Evolutionary conservation across 1,140 invertebrate genomes (phyloP).

Genomic region (Drosophila pandora): DNA sequence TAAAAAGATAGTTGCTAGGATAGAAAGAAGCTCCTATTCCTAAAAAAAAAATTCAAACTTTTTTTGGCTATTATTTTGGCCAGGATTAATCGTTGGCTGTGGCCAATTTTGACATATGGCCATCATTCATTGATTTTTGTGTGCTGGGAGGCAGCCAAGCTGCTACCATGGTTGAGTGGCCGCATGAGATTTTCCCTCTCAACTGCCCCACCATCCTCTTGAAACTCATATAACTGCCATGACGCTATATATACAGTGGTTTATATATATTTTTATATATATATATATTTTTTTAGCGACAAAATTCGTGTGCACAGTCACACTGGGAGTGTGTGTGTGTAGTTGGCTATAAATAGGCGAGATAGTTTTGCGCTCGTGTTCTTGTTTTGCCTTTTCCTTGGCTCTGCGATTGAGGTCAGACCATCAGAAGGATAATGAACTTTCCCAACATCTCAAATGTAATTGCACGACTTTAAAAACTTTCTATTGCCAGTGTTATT

Average conservation of each 20-base stretch:
- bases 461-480: slow-evolving; percentile 66
- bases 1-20: background rate
- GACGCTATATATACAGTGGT: background rate
- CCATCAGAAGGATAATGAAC: slow-evolving; percentile 74
- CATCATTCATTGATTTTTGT: slow-evolving; percentile 61
- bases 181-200: slow-evolving; percentile 24
- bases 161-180: slow-evolving; percentile 38
- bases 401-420: slow-evolving; percentile 70
- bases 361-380: slow-evolving; percentile 69
- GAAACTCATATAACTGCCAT: slow-evolving; percentile 54
- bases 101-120: slow-evolving; percentile 71
- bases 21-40: no score
- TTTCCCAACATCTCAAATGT: slow-evolving; percentile 57
- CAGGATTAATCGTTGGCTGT: slow-evolving; percentile 63
- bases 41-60: background rate
- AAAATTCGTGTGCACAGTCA: slow-evolving; percentile 27
- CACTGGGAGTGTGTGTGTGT: slow-evolving; percentile 2
- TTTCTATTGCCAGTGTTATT: slow-evolving; percentile 26
- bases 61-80: slow-evolving; percentile 19
- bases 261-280: background rate
- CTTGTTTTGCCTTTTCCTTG: slow-evolving; percentile 49
- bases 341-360: slow-evolving; percentile 69
- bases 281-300: slow-evolving; percentile 19
- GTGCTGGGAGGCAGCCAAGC: slow-evolving; percentile 36
- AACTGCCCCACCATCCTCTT: background rate